Evolutionary conservation across 1,140 invertebrate species (phyloP), one percentile per base, ranked within the genome.

Genomic region (Nixonia krombeini): DNA sequence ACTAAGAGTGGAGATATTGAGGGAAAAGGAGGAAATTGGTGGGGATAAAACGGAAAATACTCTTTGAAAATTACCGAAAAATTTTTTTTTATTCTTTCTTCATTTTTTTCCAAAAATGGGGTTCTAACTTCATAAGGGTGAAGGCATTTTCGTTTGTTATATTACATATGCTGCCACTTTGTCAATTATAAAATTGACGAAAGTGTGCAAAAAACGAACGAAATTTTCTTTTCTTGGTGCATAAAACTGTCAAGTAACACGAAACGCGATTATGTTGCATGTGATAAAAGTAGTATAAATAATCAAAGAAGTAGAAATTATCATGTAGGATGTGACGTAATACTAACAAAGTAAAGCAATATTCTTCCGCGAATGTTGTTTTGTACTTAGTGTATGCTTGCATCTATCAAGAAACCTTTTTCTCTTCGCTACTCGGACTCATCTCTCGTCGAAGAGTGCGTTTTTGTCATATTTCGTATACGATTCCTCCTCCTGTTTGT

Each of bases 341-440:
- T 44, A 62, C 65, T 69, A 69, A 69, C 57, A 69, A 52, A 42
- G 50, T 51, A 45, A 59, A 53, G 46, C 62, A 62, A 68, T 61
- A 42, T 41, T 55, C 53, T 62, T 16, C 53, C 29, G 53, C 41
- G 18, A 59, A 53, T 37, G 9, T 42, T 38, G 45, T 45, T 56
- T 33, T 9, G 25, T 44, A 16, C 33, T 52, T 42, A 21, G 9
- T 21, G 38, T 37, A 52, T 26, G 64, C 63, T 65, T 65, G 33
- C 47, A 29, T 58, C 35, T 21, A 40, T 18, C 1, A 28, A 13
- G 33, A 40, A 40, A 28, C 38, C 4, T 46, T 46, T 13, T 31
- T 12, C 9, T n/a, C 9, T 31, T n/a, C 9, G 8, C 8, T 31
- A n/a, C 10, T 12, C 2, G 16, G 4, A 4, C 26, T 49, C 21